Percentiles rank a stretch among this genome's conserved stretches.
These are phyloP conservation scores for Albula glossodonta DNA, from an alignment of 2,113 vertebrate species.

Conservation along the genomic window DNA sequence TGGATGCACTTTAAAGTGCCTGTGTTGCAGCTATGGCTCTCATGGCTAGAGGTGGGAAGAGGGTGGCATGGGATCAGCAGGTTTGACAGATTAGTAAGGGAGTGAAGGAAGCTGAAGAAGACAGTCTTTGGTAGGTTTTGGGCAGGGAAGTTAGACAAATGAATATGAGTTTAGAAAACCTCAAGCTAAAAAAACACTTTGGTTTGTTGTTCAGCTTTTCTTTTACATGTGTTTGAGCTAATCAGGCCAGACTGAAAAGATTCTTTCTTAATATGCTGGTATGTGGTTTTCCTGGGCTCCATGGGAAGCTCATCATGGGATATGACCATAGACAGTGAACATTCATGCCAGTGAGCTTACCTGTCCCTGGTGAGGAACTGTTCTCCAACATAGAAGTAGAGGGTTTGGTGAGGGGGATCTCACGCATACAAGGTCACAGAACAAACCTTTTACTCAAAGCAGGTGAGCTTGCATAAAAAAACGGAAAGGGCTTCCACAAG, in stretches of 20 bases:
- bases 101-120: too few relatives aligned
- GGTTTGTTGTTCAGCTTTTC: neutral
- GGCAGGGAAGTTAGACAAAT: too few relatives aligned
- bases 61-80: too few relatives aligned
- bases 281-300: neutral
- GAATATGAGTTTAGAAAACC: too few relatives aligned
- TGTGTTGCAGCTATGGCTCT: too few relatives aligned
- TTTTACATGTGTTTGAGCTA: neutral
- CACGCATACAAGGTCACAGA: constrained; percentile 52
- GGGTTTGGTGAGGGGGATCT: constrained; percentile 58
- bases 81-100: too few relatives aligned
- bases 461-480: constrained; percentile 71
- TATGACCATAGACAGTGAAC: constrained; percentile 44
- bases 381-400: too few relatives aligned
- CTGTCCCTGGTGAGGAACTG: too few relatives aligned
- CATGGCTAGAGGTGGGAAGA: too few relatives aligned
- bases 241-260: neutral
- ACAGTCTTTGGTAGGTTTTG: too few relatives aligned
- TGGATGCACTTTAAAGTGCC: too few relatives aligned
- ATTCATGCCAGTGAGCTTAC: too few relatives aligned
- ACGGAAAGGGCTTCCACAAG: constrained; percentile 78
- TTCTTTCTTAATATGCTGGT: neutral
- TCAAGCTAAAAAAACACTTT: neutral
- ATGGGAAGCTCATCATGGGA: constrained; percentile 52
- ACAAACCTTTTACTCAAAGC: constrained; percentile 74